Base-by-base conservation (phyloP, 2,888 invertebrate species). In the Xestia c-nigrum region DNA sequence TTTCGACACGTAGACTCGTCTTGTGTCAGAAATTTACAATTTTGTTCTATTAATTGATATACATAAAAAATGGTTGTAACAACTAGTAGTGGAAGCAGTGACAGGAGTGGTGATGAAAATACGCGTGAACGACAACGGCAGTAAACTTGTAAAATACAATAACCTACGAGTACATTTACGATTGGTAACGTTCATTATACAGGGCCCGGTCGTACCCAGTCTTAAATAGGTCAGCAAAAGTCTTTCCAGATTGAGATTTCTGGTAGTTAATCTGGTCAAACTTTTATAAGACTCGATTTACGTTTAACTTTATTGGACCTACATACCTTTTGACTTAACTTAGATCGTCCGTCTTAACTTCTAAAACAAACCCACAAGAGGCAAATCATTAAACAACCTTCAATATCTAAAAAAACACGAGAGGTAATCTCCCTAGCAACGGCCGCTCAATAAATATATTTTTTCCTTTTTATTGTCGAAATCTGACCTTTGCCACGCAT, bases 401-500 rank as follows among this genome's bases (percentile, higher is more conserved):
- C 31, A 31, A 57, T 46, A 46, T 52, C 43, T 21, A 74, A 81
- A 79, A 55, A 55, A 24, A 52, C 19, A 7, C 47, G 2, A 50
- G 19, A 61, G 46, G 6, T 64, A 57, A 71, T 63, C 66, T 57
- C 24, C 80, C 31, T 70, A 61, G 73, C 59, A 76, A 82, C 77
- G n/a, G 38, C 21, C 31, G n/a, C 16, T n/a, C 59, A 21, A 19
- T 43, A 57, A 66, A 70, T 46, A 70, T 69, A 65, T 68, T 55
- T 79, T 80, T 78, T 82, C 69, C 52, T 78, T 65, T 83, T 78
- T 66, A 81, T 76, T 83, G 82, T 74, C 74, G 72, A 78, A 85
- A 83, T 85, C 72, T 89, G 87, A 90, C 88, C 90, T 90, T 88
- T 89, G 74, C 64, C 69, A 66, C 83, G 85, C 81, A 76, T 86